Evolutionary conservation across 2,113 vertebrate species (phyloP), one percentile per base, ranked within the genome.

Genomic region (Coptodon rendalli): DNA sequence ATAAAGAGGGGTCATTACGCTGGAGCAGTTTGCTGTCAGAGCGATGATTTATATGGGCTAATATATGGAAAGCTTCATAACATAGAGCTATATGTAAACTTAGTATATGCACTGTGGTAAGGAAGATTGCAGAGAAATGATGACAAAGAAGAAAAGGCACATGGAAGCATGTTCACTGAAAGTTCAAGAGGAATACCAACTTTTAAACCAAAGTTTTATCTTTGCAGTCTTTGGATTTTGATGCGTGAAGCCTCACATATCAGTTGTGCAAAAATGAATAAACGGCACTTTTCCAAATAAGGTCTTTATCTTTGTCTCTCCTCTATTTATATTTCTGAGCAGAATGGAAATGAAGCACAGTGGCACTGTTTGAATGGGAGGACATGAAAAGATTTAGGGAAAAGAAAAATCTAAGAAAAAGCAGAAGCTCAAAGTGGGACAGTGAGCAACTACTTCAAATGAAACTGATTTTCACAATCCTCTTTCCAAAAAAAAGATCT

Each of bases 1-100:
- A 89, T 92, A 80, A 91, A 91, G 83, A 59, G 52, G 24, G 29
- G 52, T 68, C 87, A 63, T 93, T 90, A 84, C 61, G 17, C 53
- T 24, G 89, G 61, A 50, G 86, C 80, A 6, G 54, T 45, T 36
- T 6, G 84, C 83, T 63, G 83, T 89, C 89, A 87, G 3, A 27
- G 86, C 50, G 5, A 4, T 57, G 80, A 89, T 88, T 92, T 66
- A 88, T 80, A 87, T 5, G 48, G 48, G 36, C 36, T 53, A 84
- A 84, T 87, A 43, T 78, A 84, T 57, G 76, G 80, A 86, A 78
- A 80, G 53, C 7, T 73, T 50, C 40, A 63, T 71, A 54, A 59
- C 66, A 48, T 45, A 19, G 22, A 50, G 53, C 50, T 36, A 63
- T 54, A 63, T 31, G 89, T 80, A 27, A 59, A 82, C 40, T n/a